These are phyloP conservation scores for Serranochromis macrocephalus DNA, from an alignment of 2,113 vertebrate genomes.

Conservation along the genomic window DNA sequence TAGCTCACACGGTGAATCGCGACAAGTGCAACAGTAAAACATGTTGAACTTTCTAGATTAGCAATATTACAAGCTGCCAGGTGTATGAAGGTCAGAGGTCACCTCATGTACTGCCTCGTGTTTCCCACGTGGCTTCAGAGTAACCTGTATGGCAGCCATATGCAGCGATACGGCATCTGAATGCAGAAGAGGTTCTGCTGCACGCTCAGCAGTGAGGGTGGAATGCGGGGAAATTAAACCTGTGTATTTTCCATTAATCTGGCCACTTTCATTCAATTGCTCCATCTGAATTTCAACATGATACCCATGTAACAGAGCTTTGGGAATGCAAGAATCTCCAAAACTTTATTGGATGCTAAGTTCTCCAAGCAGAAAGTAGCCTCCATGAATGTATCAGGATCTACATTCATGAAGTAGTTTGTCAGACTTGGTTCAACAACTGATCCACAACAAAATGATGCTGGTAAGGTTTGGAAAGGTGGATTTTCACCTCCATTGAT, in stretches of 20 bases:
- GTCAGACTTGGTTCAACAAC: neutral
- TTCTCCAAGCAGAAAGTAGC: neutral
- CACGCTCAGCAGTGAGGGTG: neutral
- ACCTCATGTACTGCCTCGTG: neutral
- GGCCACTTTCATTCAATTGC: neutral
- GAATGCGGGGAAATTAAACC: neutral
- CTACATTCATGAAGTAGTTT: neutral
- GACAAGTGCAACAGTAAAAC: neutral
- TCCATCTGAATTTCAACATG: neutral
- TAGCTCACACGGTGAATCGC: neutral
- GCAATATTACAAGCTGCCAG: conserved; percentile 1
- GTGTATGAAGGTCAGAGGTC: conserved; percentile 9
- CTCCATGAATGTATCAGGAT: neutral
- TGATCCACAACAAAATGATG: neutral
- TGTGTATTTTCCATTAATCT: neutral
- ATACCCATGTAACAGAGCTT: neutral
- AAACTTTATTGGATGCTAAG: too few relatives aligned
- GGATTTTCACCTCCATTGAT: neutral
- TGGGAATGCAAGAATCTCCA: neutral
- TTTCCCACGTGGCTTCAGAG: neutral
- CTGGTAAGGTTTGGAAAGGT: neutral
- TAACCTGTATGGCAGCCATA: neutral
- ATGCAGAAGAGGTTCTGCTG: neutral
- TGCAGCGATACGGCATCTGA: neutral
- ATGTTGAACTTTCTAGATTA: neutral